Evolutionary conservation across 2,888 invertebrate genomes (phyloP).

Genomic region (Orchesella flavescens): DNA sequence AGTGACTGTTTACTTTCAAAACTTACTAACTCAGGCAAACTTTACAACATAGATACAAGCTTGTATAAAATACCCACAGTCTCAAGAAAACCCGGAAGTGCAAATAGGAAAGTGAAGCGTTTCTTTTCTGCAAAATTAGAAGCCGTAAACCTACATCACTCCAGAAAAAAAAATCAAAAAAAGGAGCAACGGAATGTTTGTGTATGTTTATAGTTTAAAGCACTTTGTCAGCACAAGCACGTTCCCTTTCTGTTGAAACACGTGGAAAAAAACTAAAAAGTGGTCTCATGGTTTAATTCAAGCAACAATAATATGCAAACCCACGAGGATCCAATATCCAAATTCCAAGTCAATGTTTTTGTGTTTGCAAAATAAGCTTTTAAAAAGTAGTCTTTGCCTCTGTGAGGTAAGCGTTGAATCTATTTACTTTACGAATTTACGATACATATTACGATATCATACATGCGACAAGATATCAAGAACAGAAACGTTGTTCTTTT

Average conservation of each 20-base stretch:
- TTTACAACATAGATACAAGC: not conserved
- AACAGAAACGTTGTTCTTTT: not conserved
- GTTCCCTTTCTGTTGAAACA: not conserved
- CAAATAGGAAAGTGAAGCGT: not conserved
- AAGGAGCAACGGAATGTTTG: not conserved
- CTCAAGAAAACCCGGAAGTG: not conserved
- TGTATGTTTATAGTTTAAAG: not conserved
- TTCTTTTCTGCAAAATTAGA: not conserved
- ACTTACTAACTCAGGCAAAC: not conserved
- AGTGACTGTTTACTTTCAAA: not conserved
- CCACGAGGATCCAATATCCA: not conserved
- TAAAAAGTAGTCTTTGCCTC: not conserved
- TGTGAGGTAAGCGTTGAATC: not conserved
- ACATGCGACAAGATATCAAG: not conserved
- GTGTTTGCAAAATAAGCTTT: not conserved
- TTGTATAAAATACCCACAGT: not conserved
- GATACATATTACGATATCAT: too few relatives aligned
- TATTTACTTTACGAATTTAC: not conserved
- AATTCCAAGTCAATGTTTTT: not conserved
- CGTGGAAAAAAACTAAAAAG: not conserved
- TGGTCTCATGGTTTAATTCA: too few relatives aligned
- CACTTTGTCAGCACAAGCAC: not conserved
- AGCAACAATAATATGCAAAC: not conserved
- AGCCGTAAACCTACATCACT: slow-evolving; percentile 3
- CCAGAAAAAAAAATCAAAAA: not conserved